These are phyloP conservation scores for Bothrops jararaca DNA, from an alignment of 2,113 vertebrate species.

Conservation along the genomic window DNA sequence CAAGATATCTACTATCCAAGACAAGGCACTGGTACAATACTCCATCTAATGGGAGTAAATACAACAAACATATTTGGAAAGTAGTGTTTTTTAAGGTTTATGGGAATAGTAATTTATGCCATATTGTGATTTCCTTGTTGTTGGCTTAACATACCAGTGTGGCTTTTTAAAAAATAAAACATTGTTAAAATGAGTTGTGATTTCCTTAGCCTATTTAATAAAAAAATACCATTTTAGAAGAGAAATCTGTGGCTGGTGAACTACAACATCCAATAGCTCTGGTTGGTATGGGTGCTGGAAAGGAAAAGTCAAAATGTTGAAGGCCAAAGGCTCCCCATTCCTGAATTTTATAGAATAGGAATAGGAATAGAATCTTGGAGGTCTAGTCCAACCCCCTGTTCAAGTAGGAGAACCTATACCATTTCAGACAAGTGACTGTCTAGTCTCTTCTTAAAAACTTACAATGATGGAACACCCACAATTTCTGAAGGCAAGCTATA, in stretches of 20 bases:
- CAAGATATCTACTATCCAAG: constrained; percentile 77
- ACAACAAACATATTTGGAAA: neutral
- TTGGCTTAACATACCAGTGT: neutral
- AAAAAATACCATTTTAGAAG: neutral
- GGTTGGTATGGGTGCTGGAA: neutral
- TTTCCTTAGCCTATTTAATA: neutral
- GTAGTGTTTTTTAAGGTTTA: neutral
- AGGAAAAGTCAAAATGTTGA: neutral
- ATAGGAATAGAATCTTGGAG: too few species aligned
- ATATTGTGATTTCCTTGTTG: neutral
- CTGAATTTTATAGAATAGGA: neutral
- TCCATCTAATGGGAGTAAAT: constrained; percentile 68
- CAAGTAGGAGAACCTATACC: too few species aligned
- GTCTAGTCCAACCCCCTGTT: too few species aligned
- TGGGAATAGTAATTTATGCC: neutral
- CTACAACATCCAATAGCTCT: neutral
- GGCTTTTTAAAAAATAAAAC: neutral
- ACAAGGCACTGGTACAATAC: constrained; percentile 76
- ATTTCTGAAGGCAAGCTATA: too few species aligned
- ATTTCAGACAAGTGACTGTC: too few species aligned
- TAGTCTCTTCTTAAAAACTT: too few species aligned
- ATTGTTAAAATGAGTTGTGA: neutral
- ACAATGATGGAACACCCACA: too few species aligned
- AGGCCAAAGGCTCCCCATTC: neutral
- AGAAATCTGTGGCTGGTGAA: neutral